These are phyloP conservation scores for Caloenas nicobarica DNA, from an alignment of 2,113 vertebrate genomes.

Conservation along the genomic window DNA sequence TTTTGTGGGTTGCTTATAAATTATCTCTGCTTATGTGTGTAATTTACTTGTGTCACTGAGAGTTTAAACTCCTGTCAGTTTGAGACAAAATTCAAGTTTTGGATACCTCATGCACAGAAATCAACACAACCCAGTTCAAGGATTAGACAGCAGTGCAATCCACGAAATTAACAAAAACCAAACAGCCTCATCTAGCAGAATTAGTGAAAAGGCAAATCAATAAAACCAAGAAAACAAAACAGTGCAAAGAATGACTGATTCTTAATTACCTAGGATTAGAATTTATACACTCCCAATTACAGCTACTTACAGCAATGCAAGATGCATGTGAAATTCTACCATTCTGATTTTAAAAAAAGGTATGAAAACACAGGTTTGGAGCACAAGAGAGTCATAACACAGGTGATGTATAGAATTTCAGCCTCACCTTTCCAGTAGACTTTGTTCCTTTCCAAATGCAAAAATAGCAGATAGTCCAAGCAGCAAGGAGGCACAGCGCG, in stretches of 20 bases:
- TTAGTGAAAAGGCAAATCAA: neutral
- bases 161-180: neutral
- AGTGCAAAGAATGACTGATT: neutral
- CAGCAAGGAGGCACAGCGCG: constrained; percentile 90
- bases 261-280: neutral
- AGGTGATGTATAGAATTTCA: neutral
- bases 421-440: constrained; percentile 95
- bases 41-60: neutral
- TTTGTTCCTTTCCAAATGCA: constrained; percentile 99
- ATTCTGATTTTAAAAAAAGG: neutral
- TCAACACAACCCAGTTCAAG: neutral
- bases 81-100: neutral
- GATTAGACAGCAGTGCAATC: too few relatives aligned
- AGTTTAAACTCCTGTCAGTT: neutral
- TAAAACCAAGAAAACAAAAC: neutral
- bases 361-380: neutral
- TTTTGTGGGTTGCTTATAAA: neutral
- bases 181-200: neutral
- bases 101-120: neutral
- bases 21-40: neutral
- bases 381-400: too few relatives aligned
- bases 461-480: constrained; percentile 98
- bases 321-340: neutral
- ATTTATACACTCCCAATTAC: neutral
- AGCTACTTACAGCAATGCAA: neutral